Evolutionary conservation across 2,888 invertebrate species (phyloP), one percentile per base, ranked within the genome.

Genomic region (Calliphora vomitoria): DNA sequence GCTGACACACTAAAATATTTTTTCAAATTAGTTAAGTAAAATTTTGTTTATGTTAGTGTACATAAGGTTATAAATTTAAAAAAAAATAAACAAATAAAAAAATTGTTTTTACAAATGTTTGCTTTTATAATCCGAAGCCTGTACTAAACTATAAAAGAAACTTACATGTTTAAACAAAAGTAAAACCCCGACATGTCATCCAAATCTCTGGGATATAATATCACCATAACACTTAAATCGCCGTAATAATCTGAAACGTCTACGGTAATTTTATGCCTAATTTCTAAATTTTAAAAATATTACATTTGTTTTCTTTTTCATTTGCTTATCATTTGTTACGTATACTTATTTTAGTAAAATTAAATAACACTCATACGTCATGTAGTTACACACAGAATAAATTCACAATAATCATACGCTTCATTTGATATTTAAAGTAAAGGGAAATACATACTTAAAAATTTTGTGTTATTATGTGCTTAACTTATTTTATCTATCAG

Each of bases 111-210:
- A 41, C 10, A 11, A 41, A 41, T 11, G 11, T 96, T 95, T 76
- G 98, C 99, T 91, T 97, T 97, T 91, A 99, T 97, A 94, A n/a
- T n/a, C n/a, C n/a, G n/a, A n/a, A n/a, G n/a, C n/a, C n/a, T n/a
- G n/a, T n/a, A n/a, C n/a, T n/a, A n/a, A n/a, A 25, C 25, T 25
- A 25, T 25, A 25, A 25, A 25, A 25, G 25, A 25, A 25, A 25
- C 25, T 25, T 99, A 99, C 96, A 99, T 98, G 92, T 98, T 98
- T 87, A 97, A 94, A 90, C 97, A 97, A 55, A 97, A 97, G 0
- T 96, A 95, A 74, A 25, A 25, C 25, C 25, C 1, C 97, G 95
- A 93, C 99, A 99, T 99, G 1, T 99, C 99, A 92, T 99, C 99
- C 85, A 97, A 96, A 25, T 98, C 98, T 92, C 97, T 96, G 58